Evolutionary conservation across 2,113 vertebrate species (phyloP).

Genomic region (Gopherus flavomarginatus): DNA sequence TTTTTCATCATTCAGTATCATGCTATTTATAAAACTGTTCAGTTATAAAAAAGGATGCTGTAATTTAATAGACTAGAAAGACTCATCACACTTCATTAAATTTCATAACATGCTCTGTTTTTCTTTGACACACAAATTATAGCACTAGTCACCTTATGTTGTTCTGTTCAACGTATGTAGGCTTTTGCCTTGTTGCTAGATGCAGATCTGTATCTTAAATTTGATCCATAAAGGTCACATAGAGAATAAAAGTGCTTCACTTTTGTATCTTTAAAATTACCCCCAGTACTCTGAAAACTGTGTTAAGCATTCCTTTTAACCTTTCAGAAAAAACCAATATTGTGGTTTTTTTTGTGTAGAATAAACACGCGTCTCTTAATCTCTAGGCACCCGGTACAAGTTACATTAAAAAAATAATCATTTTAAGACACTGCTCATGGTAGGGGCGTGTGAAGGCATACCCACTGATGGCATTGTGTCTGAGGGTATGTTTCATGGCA

Average conservation of each 20-base stretch:
- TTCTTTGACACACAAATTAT: not conserved
- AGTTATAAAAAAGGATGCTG: conserved; percentile 50
- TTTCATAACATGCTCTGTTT: not conserved
- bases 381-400: not conserved
- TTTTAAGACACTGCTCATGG: not conserved
- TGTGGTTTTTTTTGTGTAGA: not conserved
- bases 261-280: not conserved
- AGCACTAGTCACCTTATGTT: not conserved
- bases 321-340: not conserved
- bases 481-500: not conserved
- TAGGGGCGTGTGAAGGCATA: not conserved
- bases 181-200: not conserved
- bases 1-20: conserved; percentile 46
- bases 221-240: not conserved
- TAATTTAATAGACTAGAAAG: conserved; percentile 37
- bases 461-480: not conserved
- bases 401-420: not conserved
- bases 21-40: conserved; percentile 56
- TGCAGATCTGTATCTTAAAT: not conserved
- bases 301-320: not conserved
- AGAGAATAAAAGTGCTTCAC: not conserved
- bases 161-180: not conserved
- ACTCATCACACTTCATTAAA: not conserved
- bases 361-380: not conserved
- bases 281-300: not conserved